Conservation (phyloP, 2,797 vertebrate genomes). For the Malacoctenus gilli region DNA sequence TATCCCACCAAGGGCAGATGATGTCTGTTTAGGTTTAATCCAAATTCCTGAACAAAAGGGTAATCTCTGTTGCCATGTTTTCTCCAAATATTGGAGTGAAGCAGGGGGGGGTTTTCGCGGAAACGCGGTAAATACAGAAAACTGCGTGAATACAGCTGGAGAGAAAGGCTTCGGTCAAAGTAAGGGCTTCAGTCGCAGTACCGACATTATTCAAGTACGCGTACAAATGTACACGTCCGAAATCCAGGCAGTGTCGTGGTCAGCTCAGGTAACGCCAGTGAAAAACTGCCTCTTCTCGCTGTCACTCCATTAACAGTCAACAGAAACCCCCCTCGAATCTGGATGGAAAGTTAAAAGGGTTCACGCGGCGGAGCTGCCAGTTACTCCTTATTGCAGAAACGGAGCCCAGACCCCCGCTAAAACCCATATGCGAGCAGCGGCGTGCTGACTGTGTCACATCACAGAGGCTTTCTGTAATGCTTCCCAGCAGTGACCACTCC, state of each 20-base stretch:
- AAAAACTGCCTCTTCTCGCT: constrained; percentile 8
- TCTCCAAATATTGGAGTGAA: too few relatives aligned
- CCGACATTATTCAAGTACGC: too few relatives aligned
- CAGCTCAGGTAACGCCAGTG: background rate
- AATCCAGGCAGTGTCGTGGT: background rate
- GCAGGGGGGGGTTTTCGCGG: too few relatives aligned
- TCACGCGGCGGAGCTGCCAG: constrained; percentile 6
- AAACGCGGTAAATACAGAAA: too few relatives aligned
- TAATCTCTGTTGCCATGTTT: constrained; percentile 7
- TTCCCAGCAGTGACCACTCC: constrained; percentile 59
- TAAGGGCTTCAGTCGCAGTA: too few relatives aligned
- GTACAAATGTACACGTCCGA: too few relatives aligned
- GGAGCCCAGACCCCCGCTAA: constrained; percentile 26
- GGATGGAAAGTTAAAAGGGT: constrained; percentile 7
- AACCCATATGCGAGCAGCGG: constrained; percentile 30
- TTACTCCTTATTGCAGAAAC: constrained; percentile 33
- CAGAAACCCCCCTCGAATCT: constrained; percentile 7
- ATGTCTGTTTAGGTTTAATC: constrained; percentile 56
- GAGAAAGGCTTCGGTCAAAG: too few relatives aligned
- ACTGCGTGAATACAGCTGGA: too few relatives aligned
- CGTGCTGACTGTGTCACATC: constrained; percentile 42
- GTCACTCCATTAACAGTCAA: constrained; percentile 13
- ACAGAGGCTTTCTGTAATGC: constrained; percentile 57
- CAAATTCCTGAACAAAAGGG: constrained; percentile 29
- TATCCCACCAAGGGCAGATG: constrained; percentile 59